Base-by-base conservation (phyloP, 2,888 invertebrate genomes). In the Geotrupes spiniger region DNA sequence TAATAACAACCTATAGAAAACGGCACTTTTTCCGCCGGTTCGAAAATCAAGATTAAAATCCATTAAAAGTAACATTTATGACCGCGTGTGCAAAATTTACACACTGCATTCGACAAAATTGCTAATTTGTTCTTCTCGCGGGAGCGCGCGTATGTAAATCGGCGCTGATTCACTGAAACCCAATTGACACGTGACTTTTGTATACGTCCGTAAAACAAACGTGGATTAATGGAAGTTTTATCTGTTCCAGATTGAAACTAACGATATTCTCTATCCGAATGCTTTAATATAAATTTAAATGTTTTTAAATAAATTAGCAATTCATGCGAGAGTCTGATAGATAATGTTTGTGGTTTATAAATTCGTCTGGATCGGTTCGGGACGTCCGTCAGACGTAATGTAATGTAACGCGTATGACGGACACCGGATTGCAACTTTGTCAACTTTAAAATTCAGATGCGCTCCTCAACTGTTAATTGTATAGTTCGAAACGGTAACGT, bases 241-340 rank as follows among this genome's bases (percentile, higher is more conserved):
- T 47, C 50, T 43, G 44, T 26, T 37, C 44, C 47, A 51, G 53
- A 53, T 53, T 51, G 53, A 46, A 53, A 53, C 41, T 49, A 50
- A 50, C 48, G 53, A 53, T 51, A 42, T 45, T 29, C 42, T 38
- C 48, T 31, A 33, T 49, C 51, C 17, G 46, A 46, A 53, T 49
- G 48, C 45, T 47, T 49, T 54, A 55, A 57, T 50, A 46, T 43
- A 44, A 53, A 58, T 58, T 52, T 52, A 59, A 57, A 54, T 56
- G 49, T 38, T 57, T 58, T 59, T 52, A 59, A 59, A 59, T 55
- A 52, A 56, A 59, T 59, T 59, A 57, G 57, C 59, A 58, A 58
- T 56, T 58, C 58, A 57, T 57, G 46, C 53, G 43, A 26, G 26
- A 12, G 33, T 36, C 40, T 53, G 56, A 58, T 54, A 49, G 51